phyloP scores from a whole-genome alignment of 92 coral and sea anemone genomes.

The Chrysogorgia sp. region DNA sequence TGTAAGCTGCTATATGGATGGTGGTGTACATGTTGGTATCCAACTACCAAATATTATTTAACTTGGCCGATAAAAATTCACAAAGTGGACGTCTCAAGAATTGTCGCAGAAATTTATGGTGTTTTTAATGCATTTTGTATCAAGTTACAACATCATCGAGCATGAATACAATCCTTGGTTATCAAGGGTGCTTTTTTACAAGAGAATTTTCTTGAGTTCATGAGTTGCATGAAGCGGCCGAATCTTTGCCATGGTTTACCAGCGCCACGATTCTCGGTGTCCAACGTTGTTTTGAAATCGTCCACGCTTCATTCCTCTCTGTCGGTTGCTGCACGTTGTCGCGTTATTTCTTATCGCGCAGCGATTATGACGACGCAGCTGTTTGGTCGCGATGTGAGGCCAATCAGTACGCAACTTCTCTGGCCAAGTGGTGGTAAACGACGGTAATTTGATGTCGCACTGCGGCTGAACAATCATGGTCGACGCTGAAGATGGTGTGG shows the following conservation, averaged over 20 bases:
- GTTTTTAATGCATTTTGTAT: too few relatives aligned
- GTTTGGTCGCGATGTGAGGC: slow-evolving; percentile 14
- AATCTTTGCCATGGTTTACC: background rate
- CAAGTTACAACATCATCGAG: too few relatives aligned
- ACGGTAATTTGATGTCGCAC: background rate
- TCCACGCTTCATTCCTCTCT: slow-evolving; percentile 35
- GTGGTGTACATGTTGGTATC: too few relatives aligned
- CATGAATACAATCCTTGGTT: too few relatives aligned
- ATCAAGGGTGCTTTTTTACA: too few relatives aligned
- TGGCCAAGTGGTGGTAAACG: slow-evolving; percentile 1
- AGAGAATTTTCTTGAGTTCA: background rate
- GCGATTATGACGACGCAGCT: slow-evolving; percentile 30
- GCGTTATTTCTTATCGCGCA: slow-evolving; percentile 20
- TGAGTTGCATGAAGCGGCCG: background rate
- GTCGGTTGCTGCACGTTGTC: slow-evolving; percentile 28
- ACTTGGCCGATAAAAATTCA: too few relatives aligned
- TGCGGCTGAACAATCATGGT: background rate
- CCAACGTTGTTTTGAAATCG: slow-evolving; percentile 40
- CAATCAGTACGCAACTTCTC: too few relatives aligned
- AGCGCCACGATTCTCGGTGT: slow-evolving; percentile 33
- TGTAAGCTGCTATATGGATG: too few relatives aligned
- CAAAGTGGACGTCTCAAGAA: too few relatives aligned
- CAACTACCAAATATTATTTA: too few relatives aligned
- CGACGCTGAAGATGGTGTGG: background rate
- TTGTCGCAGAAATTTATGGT: too few relatives aligned